Evolutionary conservation across 1,140 invertebrate species (phyloP).

Genomic region (Ceratitis capitata): DNA sequence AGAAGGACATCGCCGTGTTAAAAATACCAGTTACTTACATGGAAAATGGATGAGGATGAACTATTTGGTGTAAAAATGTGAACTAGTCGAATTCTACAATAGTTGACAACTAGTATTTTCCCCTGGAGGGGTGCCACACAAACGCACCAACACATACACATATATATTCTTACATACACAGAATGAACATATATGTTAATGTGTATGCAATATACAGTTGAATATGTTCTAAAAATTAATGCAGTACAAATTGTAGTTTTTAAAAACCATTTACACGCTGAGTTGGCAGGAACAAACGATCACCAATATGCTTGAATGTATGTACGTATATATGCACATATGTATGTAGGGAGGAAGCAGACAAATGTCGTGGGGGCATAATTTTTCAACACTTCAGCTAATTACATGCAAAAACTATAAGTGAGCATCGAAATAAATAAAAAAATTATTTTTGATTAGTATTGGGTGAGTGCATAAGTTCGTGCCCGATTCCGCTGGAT

Average conservation of each 20-base stretch:
- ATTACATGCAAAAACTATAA: background rate
- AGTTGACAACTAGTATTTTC: no score
- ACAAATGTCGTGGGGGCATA: background rate
- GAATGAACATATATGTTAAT: background rate
- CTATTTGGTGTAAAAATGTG: no score
- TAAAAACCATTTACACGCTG: conserved; percentile 9
- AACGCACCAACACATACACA: background rate
- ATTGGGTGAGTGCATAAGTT: no score
- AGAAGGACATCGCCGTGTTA: no score
- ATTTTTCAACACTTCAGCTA: conserved; percentile 5
- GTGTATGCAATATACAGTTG: background rate
- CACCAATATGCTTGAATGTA: background rate
- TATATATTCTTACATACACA: background rate
- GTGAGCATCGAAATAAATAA: no score
- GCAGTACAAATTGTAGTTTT: conserved; percentile 16
- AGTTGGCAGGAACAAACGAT: background rate
- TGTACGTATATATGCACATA: background rate
- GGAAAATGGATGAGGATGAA: no score
- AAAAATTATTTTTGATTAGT: no score
- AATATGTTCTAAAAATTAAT: background rate
- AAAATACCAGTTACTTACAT: no score
- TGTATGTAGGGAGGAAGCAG: background rate
- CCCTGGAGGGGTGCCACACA: background rate
- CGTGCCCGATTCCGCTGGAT: no score
- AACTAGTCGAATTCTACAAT: no score